These are phyloP conservation scores for Phymastichus coffea DNA, from an alignment of 1,140 invertebrate species.

Conservation along the genomic window DNA sequence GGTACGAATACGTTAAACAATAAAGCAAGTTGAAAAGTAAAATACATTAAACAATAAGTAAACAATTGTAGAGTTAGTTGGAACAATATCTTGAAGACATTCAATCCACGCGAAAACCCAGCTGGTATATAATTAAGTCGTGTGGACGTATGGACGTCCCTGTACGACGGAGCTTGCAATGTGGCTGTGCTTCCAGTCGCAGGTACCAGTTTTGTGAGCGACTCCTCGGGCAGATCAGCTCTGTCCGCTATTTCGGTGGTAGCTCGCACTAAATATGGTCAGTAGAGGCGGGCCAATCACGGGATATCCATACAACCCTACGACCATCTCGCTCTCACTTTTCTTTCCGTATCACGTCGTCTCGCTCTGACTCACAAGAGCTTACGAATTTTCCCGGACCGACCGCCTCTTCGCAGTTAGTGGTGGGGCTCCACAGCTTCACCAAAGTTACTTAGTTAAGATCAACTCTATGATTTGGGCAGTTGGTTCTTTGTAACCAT, in stretches of 20 bases:
- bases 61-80: too few species aligned
- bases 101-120: too few species aligned
- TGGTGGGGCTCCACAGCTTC: slow-evolving; percentile 47
- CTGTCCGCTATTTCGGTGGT: slow-evolving; percentile 23
- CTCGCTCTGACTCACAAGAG: neutral
- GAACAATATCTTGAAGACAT: too few species aligned
- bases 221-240: neutral
- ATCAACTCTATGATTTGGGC: slow-evolving; percentile 51
- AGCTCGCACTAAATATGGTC: slow-evolving; percentile 57
- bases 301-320: slow-evolving; percentile 44
- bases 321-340: slow-evolving; percentile 24
- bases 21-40: too few species aligned
- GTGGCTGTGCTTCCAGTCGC: too few species aligned
- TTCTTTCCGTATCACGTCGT: neutral
- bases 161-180: too few species aligned
- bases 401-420: too few species aligned
- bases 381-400: too few species aligned
- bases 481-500: slow-evolving; percentile 56
- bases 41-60: too few species aligned
- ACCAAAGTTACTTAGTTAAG: slow-evolving; percentile 55
- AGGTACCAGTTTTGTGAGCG: neutral
- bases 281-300: slow-evolving; percentile 49
- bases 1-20: too few species aligned
- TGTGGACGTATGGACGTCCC: too few species aligned
- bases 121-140: too few species aligned